Evolutionary conservation across 2,888 invertebrate genomes (phyloP).

Genomic region (Limnephilus lunatus): DNA sequence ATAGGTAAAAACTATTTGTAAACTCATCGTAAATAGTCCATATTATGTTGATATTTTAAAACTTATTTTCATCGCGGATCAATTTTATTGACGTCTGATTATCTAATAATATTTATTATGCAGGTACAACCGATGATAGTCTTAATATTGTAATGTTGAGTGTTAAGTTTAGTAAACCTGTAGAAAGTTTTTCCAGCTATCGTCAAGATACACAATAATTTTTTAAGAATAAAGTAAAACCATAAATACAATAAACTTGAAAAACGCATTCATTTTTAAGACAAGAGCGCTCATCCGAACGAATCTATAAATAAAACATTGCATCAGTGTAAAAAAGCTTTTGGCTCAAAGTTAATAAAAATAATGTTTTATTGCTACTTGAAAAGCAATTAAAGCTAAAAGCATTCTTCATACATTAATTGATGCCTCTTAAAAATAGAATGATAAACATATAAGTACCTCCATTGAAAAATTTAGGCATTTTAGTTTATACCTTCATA

Average conservation of each 20-base stretch:
- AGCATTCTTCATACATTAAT: conserved; percentile 8
- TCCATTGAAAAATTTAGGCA: not conserved
- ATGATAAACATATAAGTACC: not conserved
- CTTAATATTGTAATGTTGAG: no score
- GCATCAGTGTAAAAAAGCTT: not conserved
- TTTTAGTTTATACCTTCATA: not conserved
- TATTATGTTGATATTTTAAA: no score
- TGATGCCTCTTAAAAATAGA: not conserved
- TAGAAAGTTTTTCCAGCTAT: not conserved
- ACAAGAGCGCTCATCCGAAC: not conserved
- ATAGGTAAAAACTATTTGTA: no score
- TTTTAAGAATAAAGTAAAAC: no score
- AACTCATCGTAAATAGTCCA: no score
- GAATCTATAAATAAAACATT: not conserved
- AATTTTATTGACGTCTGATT: no score
- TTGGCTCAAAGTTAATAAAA: not conserved
- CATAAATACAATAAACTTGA: not conserved
- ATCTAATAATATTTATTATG: no score
- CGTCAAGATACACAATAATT: not conserved
- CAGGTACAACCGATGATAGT: no score
- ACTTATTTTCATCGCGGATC: no score
- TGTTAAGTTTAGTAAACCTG: no score
- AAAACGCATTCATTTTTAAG: not conserved
- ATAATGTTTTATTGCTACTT: not conserved
- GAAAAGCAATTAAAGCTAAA: conserved; percentile 36